phyloP scores from a whole-genome alignment of 2,113 vertebrate species.

The Anas platyrhynchos region DNA sequence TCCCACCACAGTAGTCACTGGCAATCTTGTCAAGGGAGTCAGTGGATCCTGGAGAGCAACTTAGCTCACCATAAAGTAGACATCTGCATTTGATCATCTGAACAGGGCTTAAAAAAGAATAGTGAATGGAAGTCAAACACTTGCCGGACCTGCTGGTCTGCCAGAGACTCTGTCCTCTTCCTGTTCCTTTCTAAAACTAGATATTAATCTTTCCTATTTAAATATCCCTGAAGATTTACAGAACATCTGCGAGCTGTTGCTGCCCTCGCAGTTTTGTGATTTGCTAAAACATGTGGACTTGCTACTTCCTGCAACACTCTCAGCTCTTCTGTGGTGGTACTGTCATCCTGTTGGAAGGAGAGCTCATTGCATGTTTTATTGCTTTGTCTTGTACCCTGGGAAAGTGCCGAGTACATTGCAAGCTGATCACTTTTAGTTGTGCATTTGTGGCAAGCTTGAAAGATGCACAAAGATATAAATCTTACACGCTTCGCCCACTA shows the following conservation, averaged over 20 bases:
- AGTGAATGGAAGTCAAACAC: background rate
- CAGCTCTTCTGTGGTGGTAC: background rate
- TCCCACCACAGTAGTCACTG: accelerated
- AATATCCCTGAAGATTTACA: background rate
- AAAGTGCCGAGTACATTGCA: background rate
- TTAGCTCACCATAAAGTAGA: background rate
- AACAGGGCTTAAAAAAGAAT: background rate
- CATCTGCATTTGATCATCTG: background rate
- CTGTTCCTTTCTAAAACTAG: background rate
- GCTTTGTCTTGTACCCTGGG: background rate
- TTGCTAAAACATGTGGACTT: background rate
- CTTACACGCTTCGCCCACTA: background rate
- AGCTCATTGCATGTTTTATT: background rate
- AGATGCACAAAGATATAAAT: background rate
- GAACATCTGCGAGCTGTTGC: background rate
- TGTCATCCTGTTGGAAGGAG: conserved; percentile 5
- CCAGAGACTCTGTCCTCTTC: background rate
- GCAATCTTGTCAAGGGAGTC: background rate
- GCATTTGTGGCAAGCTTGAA: background rate
- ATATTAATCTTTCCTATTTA: background rate
- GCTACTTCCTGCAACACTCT: background rate
- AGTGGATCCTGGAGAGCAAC: background rate
- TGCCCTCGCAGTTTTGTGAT: background rate
- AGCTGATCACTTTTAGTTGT: background rate
- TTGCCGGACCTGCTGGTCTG: background rate